These are phyloP conservation scores for Vidua chalybeata DNA, from an alignment of 2,113 vertebrate species.

Conservation along the genomic window DNA sequence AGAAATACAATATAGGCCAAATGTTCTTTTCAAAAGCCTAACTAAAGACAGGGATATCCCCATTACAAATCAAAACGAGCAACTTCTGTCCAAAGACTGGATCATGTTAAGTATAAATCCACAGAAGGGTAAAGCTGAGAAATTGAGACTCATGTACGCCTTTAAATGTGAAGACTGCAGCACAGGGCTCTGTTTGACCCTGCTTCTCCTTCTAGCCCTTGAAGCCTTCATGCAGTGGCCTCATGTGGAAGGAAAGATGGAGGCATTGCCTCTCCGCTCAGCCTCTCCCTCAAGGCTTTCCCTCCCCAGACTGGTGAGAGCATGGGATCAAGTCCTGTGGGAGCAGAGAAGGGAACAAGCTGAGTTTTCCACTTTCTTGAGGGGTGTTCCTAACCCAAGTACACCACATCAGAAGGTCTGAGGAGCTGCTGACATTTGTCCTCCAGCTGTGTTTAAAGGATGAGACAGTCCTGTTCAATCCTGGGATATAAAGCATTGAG, in stretches of 20 bases:
- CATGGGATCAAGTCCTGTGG: background rate
- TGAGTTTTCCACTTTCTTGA: background rate
- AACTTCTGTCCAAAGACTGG: background rate
- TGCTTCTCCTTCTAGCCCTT: background rate
- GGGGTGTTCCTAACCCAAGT: background rate
- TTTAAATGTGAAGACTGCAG: background rate
- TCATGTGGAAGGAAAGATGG: background rate
- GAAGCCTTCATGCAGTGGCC: background rate
- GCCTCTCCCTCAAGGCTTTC: background rate
- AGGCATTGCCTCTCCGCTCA: background rate
- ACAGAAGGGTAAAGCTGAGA: background rate
- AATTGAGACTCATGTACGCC: background rate
- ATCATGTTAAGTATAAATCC: constrained; percentile 15
- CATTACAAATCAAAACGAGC: constrained; percentile 32
- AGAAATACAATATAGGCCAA: constrained; percentile 10
- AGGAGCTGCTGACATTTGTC: background rate
- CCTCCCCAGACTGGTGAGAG: background rate
- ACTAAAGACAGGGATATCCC: constrained; percentile 6
- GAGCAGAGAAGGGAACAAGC: background rate
- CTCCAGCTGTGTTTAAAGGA: background rate
- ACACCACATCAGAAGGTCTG: background rate
- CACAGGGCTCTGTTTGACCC: background rate
- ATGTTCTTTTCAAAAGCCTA: constrained; percentile 2
- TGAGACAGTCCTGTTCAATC: background rate
- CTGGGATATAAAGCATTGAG: background rate